phyloP scores from a whole-genome alignment of 2,888 invertebrate genomes.

The Drosophila leonis region DNA sequence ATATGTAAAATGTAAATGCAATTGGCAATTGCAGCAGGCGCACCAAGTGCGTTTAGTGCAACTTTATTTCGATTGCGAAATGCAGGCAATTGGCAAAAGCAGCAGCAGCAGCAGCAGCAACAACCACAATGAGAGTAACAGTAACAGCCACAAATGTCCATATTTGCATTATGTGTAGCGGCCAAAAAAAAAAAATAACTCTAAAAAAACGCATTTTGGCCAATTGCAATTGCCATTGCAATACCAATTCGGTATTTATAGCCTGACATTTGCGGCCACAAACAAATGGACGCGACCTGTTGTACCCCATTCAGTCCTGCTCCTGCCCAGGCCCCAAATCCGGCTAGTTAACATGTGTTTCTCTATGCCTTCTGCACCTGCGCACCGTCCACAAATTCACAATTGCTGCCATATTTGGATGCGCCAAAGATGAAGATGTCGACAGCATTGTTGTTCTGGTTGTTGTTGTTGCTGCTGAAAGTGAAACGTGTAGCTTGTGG shows the following conservation, averaged over 20 bases:
- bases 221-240: constrained; percentile 69
- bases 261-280: constrained; percentile 77
- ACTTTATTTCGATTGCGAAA: constrained; percentile 76
- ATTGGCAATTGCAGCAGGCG: constrained; percentile 41
- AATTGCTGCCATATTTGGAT: constrained; percentile 76
- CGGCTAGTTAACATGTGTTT: constrained; percentile 75
- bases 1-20: constrained; percentile 53
- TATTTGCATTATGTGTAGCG: constrained; percentile 78
- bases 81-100: constrained; percentile 48
- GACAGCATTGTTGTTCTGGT: constrained; percentile 49
- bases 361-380: constrained; percentile 68
- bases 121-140: constrained; percentile 22
- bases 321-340: constrained; percentile 20
- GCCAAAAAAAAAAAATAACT: not conserved
- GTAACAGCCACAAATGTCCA: constrained; percentile 59
- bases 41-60: constrained; percentile 71
- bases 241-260: constrained; percentile 79
- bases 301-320: constrained; percentile 10
- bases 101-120: constrained; percentile 13
- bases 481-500: constrained; percentile 71
- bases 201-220: constrained; percentile 63
- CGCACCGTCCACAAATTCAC: constrained; percentile 65
- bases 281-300: constrained; percentile 35
- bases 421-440: constrained; percentile 73
- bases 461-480: constrained; percentile 50